Base-by-base conservation (phyloP, 2,888 invertebrate species). In the Morinoia aosen region DNA sequence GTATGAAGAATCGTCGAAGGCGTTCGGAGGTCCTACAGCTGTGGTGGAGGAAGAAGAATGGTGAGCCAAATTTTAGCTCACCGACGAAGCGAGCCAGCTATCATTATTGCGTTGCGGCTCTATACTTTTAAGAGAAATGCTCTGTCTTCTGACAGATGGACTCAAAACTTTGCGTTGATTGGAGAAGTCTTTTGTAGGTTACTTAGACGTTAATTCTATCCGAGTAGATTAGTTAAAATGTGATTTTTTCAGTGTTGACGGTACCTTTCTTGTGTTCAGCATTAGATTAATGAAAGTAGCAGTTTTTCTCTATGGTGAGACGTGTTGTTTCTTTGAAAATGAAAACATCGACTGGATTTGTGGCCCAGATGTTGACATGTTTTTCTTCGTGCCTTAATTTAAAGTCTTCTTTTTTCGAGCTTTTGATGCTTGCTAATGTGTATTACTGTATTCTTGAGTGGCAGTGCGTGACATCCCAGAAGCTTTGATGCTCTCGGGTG, bases 41-140 rank as follows among this genome's bases (percentile, higher is more conserved):
- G 90, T 25, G 14, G 95, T 57, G 0, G 95, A 95, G 56, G 93
- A 93, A 19, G 95, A 95, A 56, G 58, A 25, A 4, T 95, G 95
- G 95, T 61, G 64, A 48, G 88, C 25, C 76, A 25, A 76, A 76
- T 14, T 40, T 95, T 40, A 33, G 76, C 76, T 76, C 76, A 76
- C 76, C 76, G 19, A 76, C 76, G 76, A 25, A 10, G 25, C 76
- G 76, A 8, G 25, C 25, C 33, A 8, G 76, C 76, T 76, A 7
- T 76, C 33, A 33, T 76, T 16, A 33, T 76, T 76, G 33, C 25
- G 76, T 76, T 33, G 7, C 25, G 8, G 76, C 25, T 33, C 25
- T 76, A 33, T 76, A 25, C 33, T 61, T 19, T 76, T 76, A 76
- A 76, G 76, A 76, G 16, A 33, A 76, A 76, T 76, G 76, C 0